Evolutionary conservation across 37 sponge, comb jelly and placozoan species (phyloP), one percentile per base, ranked within the genome.

Genomic region (Bolinopsis microptera): DNA sequence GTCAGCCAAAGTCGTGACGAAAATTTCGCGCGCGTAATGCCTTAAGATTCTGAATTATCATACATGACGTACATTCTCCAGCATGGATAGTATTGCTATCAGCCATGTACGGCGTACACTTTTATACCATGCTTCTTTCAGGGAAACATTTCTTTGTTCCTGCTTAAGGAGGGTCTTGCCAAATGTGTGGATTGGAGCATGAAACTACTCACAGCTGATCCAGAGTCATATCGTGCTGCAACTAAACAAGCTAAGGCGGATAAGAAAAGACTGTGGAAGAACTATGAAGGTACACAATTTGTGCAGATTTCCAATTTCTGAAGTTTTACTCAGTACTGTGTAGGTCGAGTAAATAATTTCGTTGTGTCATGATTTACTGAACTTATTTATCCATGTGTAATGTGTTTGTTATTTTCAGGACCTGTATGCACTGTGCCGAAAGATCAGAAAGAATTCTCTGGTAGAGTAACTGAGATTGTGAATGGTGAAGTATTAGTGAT

Each of bases 111-210:
- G n/a, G n/a, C n/a, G n/a, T n/a, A n/a, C n/a, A n/a, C n/a, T n/a
- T n/a, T n/a, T n/a, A n/a, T n/a, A n/a, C n/a, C n/a, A 24, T 68
- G 69, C 69, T 68, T 28, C 26, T 18, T 41, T 38, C 90, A 86
- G 90, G 97, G 98, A 9, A 97, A 95, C 95, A 99, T 99, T 35
- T 95, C 99, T 24, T 96, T 97, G 94, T 88, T 95, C 0, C 93
- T 99, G 83, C 61, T 99, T 68, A 94, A 83, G 68, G 97, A 97
- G 93, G 99, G 99, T 0, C 95, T 94, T 93, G 99, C 97, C 69
- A 94, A 95, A 9, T 96, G 98, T 94, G 97, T 99, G 24, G 98
- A 99, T 77, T 99, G 99, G 99, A 95, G 96, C 38, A 98, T 98
- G 95, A 94, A 93, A 30, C 76, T 97, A 8, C 95, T 98, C 39